phyloP scores from a whole-genome alignment of 2,888 invertebrate genomes.

The Nephrocerus scutellatus region DNA sequence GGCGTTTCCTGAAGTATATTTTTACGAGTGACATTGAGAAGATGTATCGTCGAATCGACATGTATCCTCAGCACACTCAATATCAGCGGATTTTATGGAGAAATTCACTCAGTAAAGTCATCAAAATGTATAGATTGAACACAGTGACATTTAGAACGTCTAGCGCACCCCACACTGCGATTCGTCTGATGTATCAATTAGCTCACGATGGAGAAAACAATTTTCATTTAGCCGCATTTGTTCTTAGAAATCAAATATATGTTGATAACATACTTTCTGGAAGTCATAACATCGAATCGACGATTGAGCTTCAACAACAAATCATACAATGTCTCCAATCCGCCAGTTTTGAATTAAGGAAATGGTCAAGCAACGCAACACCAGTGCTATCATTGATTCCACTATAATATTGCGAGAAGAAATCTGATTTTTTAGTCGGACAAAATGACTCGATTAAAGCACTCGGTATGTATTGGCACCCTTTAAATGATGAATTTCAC shows the following conservation, averaged over 20 bases:
- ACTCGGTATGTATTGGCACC: too few relatives aligned
- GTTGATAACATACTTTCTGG: conserved; percentile 9
- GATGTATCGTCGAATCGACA: conserved; percentile 15
- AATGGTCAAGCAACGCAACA: not conserved
- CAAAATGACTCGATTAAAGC: not conserved
- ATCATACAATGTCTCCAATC: not conserved
- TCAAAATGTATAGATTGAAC: not conserved
- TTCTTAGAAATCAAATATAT: conserved; percentile 9
- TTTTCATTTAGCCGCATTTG: conserved; percentile 5
- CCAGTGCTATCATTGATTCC: not conserved
- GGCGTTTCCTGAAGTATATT: conserved; percentile 10
- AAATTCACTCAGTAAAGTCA: not conserved
- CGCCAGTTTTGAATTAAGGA: not conserved
- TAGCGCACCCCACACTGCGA: conserved; percentile 2
- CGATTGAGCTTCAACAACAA: not conserved
- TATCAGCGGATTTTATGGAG: conserved; percentile 17
- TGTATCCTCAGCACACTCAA: conserved; percentile 10
- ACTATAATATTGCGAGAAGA: not conserved
- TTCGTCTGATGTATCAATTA: conserved; percentile 8
- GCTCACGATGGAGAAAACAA: conserved; percentile 5
- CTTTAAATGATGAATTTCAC: too few relatives aligned
- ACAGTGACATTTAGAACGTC: conserved; percentile 3
- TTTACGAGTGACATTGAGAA: conserved; percentile 18
- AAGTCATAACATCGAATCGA: not conserved
- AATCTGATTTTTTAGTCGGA: not conserved